Conservation (phyloP, 2,888 invertebrate genomes). For the Cantharis flavilabris region DNA sequence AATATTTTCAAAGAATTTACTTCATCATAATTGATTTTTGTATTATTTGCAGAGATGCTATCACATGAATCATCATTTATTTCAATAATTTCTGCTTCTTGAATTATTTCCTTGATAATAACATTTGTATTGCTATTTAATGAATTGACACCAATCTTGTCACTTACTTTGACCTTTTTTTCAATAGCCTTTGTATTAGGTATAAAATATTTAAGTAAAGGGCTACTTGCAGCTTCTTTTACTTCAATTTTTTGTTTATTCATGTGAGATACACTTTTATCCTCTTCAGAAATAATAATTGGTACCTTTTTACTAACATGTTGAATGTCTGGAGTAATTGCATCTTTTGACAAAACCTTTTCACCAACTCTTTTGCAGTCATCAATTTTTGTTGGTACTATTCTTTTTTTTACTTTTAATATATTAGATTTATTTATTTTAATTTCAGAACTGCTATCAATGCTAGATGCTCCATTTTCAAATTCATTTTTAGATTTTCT, state of each 20-base stretch:
- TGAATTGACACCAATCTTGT: background rate
- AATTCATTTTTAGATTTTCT: slow-evolving; percentile 28
- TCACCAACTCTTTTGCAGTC: background rate
- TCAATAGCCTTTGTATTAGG: background rate
- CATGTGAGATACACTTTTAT: background rate
- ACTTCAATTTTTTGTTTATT: background rate
- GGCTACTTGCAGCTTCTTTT: background rate
- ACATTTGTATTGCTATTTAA: background rate
- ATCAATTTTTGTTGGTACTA: background rate
- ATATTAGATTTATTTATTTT: slow-evolving; percentile 54
- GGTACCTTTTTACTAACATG: background rate
- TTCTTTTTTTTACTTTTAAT: slow-evolving; percentile 59
- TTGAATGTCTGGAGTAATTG: background rate
- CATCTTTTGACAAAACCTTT: background rate
- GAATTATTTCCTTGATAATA: background rate
- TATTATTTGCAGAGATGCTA: background rate
- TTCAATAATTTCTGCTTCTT: background rate
- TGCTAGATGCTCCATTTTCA: background rate
- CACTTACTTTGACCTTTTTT: background rate
- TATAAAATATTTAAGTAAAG: background rate
- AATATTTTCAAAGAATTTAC: background rate
- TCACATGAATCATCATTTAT: background rate
- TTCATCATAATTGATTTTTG: background rate
- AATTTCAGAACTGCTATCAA: background rate
- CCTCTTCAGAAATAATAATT: background rate